Conservation (phyloP, 2,888 invertebrate genomes). For the Cinara cedri region DNA sequence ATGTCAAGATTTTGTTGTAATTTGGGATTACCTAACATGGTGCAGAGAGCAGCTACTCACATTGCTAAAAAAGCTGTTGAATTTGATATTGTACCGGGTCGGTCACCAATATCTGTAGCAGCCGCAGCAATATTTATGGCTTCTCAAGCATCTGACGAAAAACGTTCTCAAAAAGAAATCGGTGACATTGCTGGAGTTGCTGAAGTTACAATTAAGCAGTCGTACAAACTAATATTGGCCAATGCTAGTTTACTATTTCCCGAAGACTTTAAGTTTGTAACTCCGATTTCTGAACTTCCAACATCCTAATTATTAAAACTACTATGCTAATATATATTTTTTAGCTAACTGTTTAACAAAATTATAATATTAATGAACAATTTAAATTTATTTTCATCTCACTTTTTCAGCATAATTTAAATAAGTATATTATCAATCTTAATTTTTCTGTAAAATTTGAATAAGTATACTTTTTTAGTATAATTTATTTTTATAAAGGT, state of each 20-base stretch:
- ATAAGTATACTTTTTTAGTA: neutral
- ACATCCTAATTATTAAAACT: conserved; percentile 43
- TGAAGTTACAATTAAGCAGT: conserved; percentile 95
- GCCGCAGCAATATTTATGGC: conserved; percentile 99
- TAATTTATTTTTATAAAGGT: conserved; percentile 28
- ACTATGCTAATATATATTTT: conserved; percentile 8
- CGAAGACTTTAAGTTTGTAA: conserved; percentile 92
- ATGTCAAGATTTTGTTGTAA: conserved; percentile 99
- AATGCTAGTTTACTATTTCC: conserved; percentile 92
- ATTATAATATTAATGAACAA: neutral
- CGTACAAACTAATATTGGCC: conserved; percentile 96
- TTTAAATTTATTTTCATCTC: conserved; percentile 9
- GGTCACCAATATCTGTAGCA: conserved; percentile 97
- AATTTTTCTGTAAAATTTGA: conserved; percentile 12
- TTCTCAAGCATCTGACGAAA: conserved; percentile 91
- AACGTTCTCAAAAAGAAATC: conserved; percentile 95
- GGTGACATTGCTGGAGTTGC: conserved; percentile 98
- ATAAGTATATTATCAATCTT: neutral
- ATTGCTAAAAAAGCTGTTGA: conserved; percentile 97
- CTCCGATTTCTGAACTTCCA: conserved; percentile 92
- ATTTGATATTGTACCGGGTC: conserved; percentile 94
- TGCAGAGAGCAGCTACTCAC: conserved; percentile 92
- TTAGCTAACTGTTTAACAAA: neutral
- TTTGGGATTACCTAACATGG: conserved; percentile 83
- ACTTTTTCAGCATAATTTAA: neutral